Conservation (phyloP, 2,888 invertebrate genomes). For the Protodeltote pygarga region DNA sequence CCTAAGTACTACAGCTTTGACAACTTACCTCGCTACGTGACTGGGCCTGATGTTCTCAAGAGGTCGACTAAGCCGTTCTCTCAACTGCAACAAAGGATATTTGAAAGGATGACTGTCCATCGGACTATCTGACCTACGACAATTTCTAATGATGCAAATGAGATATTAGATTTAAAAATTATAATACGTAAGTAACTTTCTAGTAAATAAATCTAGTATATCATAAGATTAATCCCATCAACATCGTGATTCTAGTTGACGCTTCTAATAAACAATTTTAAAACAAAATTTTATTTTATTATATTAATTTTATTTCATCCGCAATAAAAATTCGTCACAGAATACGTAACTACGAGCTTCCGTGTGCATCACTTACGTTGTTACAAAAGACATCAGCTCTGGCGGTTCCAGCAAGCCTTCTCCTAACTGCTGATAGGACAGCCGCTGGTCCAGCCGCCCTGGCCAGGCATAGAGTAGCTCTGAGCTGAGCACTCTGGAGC, state of each 20-base stretch:
- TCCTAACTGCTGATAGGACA: constrained; percentile 88
- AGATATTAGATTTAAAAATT: no score
- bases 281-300: no score
- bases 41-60: constrained; percentile 70
- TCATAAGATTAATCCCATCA: no score
- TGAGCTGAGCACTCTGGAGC: constrained; percentile 69
- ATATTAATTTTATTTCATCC: no score
- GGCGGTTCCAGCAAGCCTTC: constrained; percentile 85
- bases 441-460: constrained; percentile 91
- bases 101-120: neutral
- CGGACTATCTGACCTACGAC: no score
- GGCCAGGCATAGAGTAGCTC: constrained; percentile 89
- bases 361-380: constrained; percentile 54
- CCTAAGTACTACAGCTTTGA: neutral
- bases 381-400: constrained; percentile 86
- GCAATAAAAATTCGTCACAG: neutral
- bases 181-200: no score
- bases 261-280: no score
- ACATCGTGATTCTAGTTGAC: no score
- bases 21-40: constrained; percentile 66
- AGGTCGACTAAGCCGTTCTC: constrained; percentile 76
- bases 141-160: no score
- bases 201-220: no score
- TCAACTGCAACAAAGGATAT: constrained; percentile 61
- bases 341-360: neutral